Conservation (phyloP, 2,888 invertebrate genomes). For the Anaspis maculata region DNA sequence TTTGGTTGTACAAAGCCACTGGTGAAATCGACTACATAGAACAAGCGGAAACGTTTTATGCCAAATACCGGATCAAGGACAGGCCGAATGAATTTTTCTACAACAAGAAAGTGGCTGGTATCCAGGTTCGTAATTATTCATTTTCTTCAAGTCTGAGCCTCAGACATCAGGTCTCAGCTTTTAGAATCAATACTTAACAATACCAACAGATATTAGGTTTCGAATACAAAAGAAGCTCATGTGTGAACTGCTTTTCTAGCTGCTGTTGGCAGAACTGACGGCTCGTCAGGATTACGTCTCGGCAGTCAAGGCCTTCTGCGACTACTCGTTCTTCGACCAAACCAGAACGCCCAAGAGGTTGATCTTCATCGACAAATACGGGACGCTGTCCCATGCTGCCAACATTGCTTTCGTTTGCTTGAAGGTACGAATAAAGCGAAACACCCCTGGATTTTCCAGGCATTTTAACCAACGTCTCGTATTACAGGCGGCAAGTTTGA, state of each 20-base stretch:
- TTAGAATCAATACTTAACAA: slow-evolving; percentile 2
- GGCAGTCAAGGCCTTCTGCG: slow-evolving; percentile 44
- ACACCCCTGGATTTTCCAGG: slow-evolving; percentile 1
- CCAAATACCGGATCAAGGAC: slow-evolving; percentile 43
- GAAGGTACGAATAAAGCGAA: slow-evolving; percentile 34
- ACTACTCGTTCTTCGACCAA: slow-evolving; percentile 42
- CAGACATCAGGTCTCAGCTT: slow-evolving; percentile 1
- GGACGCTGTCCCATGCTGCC: slow-evolving; percentile 48
- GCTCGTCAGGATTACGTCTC: slow-evolving; percentile 38
- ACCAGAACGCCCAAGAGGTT: slow-evolving; percentile 47
- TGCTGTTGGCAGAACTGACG: slow-evolving; percentile 44
- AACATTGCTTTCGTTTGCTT: slow-evolving; percentile 49
- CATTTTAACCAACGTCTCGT: not conserved
- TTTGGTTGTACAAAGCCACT: slow-evolving; percentile 49
- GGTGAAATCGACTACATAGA: slow-evolving; percentile 42
- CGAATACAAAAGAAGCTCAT: too few species aligned
- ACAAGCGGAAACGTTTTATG: slow-evolving; percentile 44
- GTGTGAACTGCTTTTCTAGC: too few species aligned
- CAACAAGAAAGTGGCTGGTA: slow-evolving; percentile 49
- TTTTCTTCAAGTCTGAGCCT: not conserved
- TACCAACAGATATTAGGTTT: too few species aligned
- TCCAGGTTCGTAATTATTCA: slow-evolving; percentile 44
- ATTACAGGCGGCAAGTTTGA: slow-evolving; percentile 35
- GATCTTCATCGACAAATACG: slow-evolving; percentile 47
- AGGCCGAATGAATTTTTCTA: slow-evolving; percentile 47